A percentile compares a stretch with the other conserved stretches of the same genome.
These are phyloP conservation scores for Bufotes viridis DNA, from an alignment of 2,797 vertebrate genomes.

Conservation along the genomic window DNA sequence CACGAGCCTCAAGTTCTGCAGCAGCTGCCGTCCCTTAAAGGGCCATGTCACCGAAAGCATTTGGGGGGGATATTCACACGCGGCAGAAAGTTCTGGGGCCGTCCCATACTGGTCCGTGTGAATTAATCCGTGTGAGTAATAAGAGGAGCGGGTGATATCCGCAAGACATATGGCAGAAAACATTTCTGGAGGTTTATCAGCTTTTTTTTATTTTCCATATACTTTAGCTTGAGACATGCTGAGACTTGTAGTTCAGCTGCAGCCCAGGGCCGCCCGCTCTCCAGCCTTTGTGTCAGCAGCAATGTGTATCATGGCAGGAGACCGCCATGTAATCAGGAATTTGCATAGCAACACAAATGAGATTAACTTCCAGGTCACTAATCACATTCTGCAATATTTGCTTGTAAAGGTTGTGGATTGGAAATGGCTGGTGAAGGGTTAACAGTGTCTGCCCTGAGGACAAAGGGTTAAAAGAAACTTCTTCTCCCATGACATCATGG, in stretches of 20 bases:
- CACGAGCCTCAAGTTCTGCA: not conserved
- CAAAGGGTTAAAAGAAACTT: slow-evolving; percentile 47
- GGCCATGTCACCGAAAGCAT: not conserved
- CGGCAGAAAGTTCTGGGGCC: not conserved
- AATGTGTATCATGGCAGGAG: not conserved
- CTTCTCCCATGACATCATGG: slow-evolving; percentile 52
- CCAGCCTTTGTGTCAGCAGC: not conserved
- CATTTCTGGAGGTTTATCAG: not conserved
- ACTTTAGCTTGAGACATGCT: not conserved
- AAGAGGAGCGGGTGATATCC: not conserved
- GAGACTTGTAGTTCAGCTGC: not conserved
- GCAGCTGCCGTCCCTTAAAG: not conserved
- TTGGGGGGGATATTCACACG: not conserved
- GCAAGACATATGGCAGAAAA: not conserved
- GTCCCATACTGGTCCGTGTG: not conserved
- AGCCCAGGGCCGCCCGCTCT: no score
- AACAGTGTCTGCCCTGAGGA: not conserved
- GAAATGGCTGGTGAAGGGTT: not conserved
- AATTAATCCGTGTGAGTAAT: no score
- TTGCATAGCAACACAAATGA: no score
- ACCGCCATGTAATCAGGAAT: not conserved
- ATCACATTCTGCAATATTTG: no score
- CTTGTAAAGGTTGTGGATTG: not conserved
- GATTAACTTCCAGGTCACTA: no score
- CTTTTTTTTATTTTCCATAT: not conserved